phyloP scores from a whole-genome alignment of 2,113 vertebrate genomes.

The Podarcis raffonei region DNA sequence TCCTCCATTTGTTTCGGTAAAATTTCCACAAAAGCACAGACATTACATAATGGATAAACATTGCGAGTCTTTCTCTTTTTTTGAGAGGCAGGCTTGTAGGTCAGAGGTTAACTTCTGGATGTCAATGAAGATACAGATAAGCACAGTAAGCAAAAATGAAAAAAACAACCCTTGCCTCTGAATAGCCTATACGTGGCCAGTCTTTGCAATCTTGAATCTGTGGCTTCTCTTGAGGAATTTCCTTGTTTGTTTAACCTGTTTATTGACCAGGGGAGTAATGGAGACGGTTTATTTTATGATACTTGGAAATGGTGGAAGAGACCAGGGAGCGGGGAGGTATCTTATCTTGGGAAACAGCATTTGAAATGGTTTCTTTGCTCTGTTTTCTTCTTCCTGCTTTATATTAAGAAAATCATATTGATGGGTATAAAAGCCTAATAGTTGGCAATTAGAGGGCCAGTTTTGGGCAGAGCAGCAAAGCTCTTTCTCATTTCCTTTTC shows the following conservation, averaged over 20 bases:
- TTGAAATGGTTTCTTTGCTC: neutral
- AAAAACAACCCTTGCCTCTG: constrained; percentile 22
- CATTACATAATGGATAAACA: constrained; percentile 81
- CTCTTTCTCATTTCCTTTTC: neutral
- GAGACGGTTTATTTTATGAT: constrained; percentile 30
- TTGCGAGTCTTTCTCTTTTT: constrained; percentile 44
- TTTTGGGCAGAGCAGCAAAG: neutral
- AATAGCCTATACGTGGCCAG: constrained; percentile 18
- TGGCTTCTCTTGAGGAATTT: constrained; percentile 59
- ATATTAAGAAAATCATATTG: neutral
- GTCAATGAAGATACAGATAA: constrained; percentile 70
- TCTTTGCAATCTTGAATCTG: constrained; percentile 65
- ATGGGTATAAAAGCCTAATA: neutral
- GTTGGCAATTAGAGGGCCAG: neutral
- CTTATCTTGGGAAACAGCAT: constrained; percentile 22
- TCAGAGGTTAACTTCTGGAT: constrained; percentile 72
- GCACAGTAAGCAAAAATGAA: constrained; percentile 49
- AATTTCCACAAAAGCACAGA: constrained; percentile 78
- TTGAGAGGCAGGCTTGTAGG: constrained; percentile 43
- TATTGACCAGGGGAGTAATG: constrained; percentile 30
- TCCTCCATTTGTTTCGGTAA: constrained; percentile 81
- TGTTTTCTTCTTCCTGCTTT: neutral
- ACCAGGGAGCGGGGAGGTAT: neutral
- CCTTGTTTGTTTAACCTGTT: constrained; percentile 57
- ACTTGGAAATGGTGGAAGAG: constrained; percentile 15